Evolutionary conservation across 35 echinoderm and acorn worm genomes (phyloP).

Genomic region (Diadema setosum): DNA sequence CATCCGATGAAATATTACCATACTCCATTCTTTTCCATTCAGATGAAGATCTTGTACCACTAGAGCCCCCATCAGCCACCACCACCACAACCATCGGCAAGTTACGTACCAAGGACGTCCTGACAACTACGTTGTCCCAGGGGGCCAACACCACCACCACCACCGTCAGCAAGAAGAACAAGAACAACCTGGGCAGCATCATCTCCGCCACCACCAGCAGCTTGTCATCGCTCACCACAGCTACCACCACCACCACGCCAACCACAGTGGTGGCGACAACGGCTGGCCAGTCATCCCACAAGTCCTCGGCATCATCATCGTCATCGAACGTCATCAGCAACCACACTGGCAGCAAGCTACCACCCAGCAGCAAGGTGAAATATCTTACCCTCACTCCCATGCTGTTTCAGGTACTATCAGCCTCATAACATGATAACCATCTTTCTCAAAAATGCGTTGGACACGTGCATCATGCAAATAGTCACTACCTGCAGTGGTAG

Average conservation of each 20-base stretch:
- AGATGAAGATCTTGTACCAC: slow-evolving; percentile 89
- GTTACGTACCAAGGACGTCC: slow-evolving; percentile 61
- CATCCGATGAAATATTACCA: too few species aligned
- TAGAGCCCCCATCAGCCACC: slow-evolving; percentile 90
- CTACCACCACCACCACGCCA: slow-evolving; percentile 15
- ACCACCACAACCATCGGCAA: slow-evolving; percentile 94
- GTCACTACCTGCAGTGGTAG: too few species aligned
- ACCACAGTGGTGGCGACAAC: not conserved
- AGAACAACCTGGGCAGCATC: not conserved
- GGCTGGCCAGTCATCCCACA: slow-evolving; percentile 26
- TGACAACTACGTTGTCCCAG: slow-evolving; percentile 12
- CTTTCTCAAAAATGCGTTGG: too few species aligned
- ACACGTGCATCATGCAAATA: too few species aligned
- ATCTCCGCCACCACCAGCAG: slow-evolving; percentile 1
- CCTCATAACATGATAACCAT: too few species aligned
- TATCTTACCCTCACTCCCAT: too few species aligned
- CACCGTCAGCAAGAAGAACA: slow-evolving; percentile 28
- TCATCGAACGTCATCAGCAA: slow-evolving; percentile 1
- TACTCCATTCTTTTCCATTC: slow-evolving; percentile 1
- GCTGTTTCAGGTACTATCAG: too few species aligned
- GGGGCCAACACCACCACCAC: not conserved
- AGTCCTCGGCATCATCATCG: not conserved
- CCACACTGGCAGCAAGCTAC: not conserved
- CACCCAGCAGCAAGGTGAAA: not conserved
- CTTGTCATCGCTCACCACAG: not conserved